A percentile compares a stretch with the other conserved stretches of the same genome.
Evolutionary conservation across 2,888 invertebrate genomes (phyloP).

Genomic region (Criorhina ranunculi): DNA sequence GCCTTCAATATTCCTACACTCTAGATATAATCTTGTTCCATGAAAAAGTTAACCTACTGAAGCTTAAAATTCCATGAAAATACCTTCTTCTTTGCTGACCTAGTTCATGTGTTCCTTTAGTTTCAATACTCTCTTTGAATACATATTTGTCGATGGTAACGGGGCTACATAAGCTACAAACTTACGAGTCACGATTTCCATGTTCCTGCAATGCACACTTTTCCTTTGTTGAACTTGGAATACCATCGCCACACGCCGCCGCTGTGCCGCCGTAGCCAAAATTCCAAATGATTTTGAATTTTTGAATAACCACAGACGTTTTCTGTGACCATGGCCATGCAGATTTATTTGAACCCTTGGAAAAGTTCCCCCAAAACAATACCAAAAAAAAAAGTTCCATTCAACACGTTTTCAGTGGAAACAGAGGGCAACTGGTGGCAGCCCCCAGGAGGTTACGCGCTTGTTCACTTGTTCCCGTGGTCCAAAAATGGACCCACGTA

Average conservation of each 20-base stretch:
- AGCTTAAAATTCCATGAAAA: background rate
- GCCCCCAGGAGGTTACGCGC: constrained; percentile 38
- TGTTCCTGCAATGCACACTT: constrained; percentile 62
- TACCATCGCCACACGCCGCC: constrained; percentile 51
- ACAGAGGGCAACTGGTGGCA: constrained; percentile 40
- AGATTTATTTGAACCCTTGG: constrained; percentile 73
- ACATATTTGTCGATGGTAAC: too few species aligned
- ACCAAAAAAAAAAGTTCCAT: constrained; percentile 7
- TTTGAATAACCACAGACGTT: constrained; percentile 55
- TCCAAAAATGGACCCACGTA: constrained; percentile 47
- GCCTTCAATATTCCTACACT: background rate
- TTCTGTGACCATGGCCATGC: constrained; percentile 48
- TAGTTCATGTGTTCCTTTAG: constrained; percentile 42
- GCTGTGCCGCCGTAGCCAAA: constrained; percentile 21
- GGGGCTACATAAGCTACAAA: too few species aligned
- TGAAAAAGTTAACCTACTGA: too few species aligned
- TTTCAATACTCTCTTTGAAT: constrained; percentile 14
- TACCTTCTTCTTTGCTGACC: constrained; percentile 35
- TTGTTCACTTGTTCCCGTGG: constrained; percentile 60
- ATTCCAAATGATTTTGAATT: constrained; percentile 30
- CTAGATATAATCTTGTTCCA: background rate
- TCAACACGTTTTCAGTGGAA: constrained; percentile 55
- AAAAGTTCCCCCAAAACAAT: constrained; percentile 23
- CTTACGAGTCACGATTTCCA: constrained; percentile 68
- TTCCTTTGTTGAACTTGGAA: constrained; percentile 55